These are phyloP conservation scores for Cyclina sinensis DNA, from an alignment of 1,140 invertebrate genomes.

Conservation along the genomic window DNA sequence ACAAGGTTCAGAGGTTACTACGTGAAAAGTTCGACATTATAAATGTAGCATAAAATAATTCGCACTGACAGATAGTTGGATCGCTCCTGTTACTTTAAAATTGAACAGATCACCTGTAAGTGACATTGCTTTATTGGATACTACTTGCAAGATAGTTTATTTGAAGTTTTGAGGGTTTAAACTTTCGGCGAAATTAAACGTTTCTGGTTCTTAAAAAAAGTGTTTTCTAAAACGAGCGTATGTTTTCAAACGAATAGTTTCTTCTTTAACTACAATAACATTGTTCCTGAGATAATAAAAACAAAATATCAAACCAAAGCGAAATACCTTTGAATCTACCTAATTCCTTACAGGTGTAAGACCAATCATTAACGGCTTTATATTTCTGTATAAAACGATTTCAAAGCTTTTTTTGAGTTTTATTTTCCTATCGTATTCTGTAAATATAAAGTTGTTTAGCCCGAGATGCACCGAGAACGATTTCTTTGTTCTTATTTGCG, in stretches of 20 bases:
- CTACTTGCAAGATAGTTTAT: background rate
- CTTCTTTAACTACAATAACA: background rate
- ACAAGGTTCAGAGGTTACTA: background rate
- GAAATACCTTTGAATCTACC: too few species aligned
- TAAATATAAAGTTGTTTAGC: too few species aligned
- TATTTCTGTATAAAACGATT: too few species aligned
- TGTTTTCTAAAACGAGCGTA: background rate
- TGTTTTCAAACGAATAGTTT: background rate
- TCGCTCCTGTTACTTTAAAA: conserved; percentile 1
- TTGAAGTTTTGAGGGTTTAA: too few species aligned
- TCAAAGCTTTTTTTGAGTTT: too few species aligned
- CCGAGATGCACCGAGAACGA: too few species aligned
- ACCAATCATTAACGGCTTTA: too few species aligned
- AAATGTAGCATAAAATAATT: conserved; percentile 45
- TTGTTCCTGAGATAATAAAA: background rate
- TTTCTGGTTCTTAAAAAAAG: background rate
- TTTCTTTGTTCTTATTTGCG: too few species aligned
- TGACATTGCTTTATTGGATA: background rate
- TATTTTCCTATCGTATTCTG: too few species aligned
- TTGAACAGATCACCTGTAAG: conserved; percentile 14
- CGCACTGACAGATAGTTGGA: conserved; percentile 13
- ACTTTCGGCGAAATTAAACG: background rate
- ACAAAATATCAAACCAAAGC: background rate
- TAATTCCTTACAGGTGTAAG: too few species aligned
- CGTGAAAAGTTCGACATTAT: conserved; percentile 16